Conservation (phyloP, 2,888 invertebrate genomes). For the Bruchidius siliquastri region DNA sequence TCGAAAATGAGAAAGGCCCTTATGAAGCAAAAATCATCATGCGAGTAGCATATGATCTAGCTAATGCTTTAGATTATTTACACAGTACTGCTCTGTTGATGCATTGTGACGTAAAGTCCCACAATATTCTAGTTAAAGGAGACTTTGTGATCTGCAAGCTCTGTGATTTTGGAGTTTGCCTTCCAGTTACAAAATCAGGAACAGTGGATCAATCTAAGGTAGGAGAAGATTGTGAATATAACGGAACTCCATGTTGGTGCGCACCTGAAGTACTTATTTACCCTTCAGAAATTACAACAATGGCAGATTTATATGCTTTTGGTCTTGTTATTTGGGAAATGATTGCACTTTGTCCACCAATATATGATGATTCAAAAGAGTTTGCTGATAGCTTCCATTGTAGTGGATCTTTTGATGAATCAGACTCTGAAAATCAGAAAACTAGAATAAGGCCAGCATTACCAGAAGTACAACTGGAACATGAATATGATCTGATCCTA, state of each 20-base stretch:
- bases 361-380: constrained; percentile 26
- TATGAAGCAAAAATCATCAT: constrained; percentile 60
- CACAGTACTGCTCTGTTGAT: constrained; percentile 67
- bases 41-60: constrained; percentile 63
- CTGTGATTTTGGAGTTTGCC: constrained; percentile 80
- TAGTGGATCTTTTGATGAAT: constrained; percentile 35
- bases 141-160: constrained; percentile 72
- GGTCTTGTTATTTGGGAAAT: constrained; percentile 80
- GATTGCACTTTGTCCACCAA: constrained; percentile 66
- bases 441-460: constrained; percentile 62
- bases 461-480: constrained; percentile 53
- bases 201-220: constrained; percentile 53
- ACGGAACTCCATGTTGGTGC: constrained; percentile 74
- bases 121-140: constrained; percentile 72
- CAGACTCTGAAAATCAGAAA: constrained; percentile 11
- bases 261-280: constrained; percentile 71
- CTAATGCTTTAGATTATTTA: constrained; percentile 70
- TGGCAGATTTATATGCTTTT: constrained; percentile 76
- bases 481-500: constrained; percentile 60
- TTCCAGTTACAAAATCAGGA: constrained; percentile 64
- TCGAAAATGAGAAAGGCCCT: constrained; percentile 54
- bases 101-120: constrained; percentile 82
- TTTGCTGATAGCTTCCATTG: background rate
- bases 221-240: constrained; percentile 55
- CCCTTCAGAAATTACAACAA: constrained; percentile 56